Conservation (phyloP, 2,888 invertebrate species). For the Plebejus argus region DNA sequence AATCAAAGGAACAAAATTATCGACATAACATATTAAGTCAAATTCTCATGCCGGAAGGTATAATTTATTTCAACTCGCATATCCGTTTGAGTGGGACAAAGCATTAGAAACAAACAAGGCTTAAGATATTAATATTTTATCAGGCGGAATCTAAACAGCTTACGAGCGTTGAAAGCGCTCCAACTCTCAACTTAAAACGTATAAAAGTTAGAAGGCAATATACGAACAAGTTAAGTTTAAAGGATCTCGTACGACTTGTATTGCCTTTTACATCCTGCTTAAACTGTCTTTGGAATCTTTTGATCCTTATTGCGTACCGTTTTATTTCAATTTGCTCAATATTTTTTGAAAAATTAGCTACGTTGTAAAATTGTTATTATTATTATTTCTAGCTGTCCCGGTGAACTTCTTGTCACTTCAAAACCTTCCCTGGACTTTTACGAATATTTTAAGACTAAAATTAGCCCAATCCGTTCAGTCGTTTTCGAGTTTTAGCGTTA, state of each 20-base stretch:
- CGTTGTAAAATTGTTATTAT: no score
- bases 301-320: neutral
- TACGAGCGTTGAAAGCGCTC: constrained; percentile 2
- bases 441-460: no score
- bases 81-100: neutral
- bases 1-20: no score
- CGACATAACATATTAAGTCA: no score
- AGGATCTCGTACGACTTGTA: constrained; percentile 15
- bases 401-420: no score
- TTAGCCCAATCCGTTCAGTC: no score
- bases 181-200: constrained; percentile 25
- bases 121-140: constrained; percentile 4
- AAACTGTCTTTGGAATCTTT: constrained; percentile 14
- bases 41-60: neutral
- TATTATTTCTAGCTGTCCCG: no score
- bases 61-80: neutral
- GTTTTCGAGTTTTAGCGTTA: no score
- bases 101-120: neutral
- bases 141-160: constrained; percentile 20
- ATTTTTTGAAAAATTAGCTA: no score
- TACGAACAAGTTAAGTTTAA: constrained; percentile 27
- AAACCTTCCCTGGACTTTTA: no score
- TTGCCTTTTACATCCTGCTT: neutral
- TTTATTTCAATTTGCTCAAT: neutral
- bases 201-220: constrained; percentile 27